Percentiles rank a stretch among this genome's conserved stretches.
phyloP scores from a whole-genome alignment of 1,140 invertebrate genomes.

The Ectropis grisescens region DNA sequence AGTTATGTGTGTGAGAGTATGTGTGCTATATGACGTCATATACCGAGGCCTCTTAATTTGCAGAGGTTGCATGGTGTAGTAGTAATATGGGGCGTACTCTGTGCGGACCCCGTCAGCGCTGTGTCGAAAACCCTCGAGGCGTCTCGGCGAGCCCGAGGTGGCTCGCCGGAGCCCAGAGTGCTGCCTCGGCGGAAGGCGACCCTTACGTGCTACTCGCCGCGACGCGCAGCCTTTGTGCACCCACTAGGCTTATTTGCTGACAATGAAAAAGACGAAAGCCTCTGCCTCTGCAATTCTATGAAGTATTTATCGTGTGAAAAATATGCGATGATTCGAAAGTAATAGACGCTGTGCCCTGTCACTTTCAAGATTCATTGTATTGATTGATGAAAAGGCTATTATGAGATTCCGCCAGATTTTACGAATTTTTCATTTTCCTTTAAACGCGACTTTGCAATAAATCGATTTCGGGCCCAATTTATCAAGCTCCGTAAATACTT shows the following conservation, averaged over 20 bases:
- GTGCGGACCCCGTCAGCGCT: slow-evolving; percentile 60
- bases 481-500: slow-evolving; percentile 51
- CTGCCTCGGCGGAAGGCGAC: slow-evolving; percentile 61
- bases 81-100: slow-evolving; percentile 61
- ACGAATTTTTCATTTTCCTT: slow-evolving; percentile 53
- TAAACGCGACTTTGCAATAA: slow-evolving; percentile 38
- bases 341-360: slow-evolving; percentile 25
- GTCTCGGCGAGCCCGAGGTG: slow-evolving; percentile 26
- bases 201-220: slow-evolving; percentile 58
- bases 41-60: slow-evolving; percentile 39
- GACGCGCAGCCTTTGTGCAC: slow-evolving; percentile 61
- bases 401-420: slow-evolving; percentile 49
- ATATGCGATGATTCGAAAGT: slow-evolving; percentile 32
- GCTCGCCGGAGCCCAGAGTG: slow-evolving; percentile 41
- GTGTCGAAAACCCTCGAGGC: slow-evolving; percentile 45
- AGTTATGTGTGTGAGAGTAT: too few relatives aligned
- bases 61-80: slow-evolving; percentile 41
- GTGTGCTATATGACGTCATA: slow-evolving; percentile 10
- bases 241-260: slow-evolving; percentile 66
- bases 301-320: slow-evolving; percentile 30
- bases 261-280: slow-evolving; percentile 61
- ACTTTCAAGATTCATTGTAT: slow-evolving; percentile 44
- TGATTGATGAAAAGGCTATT: slow-evolving; percentile 58
- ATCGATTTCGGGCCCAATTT: slow-evolving; percentile 51
- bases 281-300: slow-evolving; percentile 29